Percentiles rank a stretch among this genome's conserved stretches.
phyloP scores from a whole-genome alignment of 2,113 vertebrate species.

The Bos indicus region DNA sequence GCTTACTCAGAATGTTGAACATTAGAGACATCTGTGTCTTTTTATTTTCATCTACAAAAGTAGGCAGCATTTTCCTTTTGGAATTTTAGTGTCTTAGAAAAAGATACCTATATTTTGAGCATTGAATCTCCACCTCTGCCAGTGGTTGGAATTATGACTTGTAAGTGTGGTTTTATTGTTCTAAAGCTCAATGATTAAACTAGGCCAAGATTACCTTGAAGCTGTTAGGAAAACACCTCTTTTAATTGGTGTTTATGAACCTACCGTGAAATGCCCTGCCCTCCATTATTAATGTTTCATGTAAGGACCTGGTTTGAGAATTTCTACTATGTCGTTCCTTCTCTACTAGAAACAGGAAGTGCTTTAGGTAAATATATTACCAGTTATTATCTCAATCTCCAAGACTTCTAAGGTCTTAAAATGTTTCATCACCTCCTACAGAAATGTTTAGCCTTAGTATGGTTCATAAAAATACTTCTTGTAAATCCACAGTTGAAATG shows the following conservation, averaged over 20 bases:
- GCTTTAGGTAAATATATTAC: neutral
- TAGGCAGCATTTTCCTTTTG: neutral
- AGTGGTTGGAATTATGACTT: neutral
- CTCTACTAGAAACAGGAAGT: neutral
- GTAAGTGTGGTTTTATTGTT: neutral
- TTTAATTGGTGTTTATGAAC: constrained; percentile 10
- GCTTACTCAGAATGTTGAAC: neutral
- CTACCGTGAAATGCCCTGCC: neutral
- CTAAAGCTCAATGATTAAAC: neutral
- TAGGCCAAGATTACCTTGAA: neutral
- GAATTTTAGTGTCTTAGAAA: neutral
- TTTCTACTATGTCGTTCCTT: neutral
- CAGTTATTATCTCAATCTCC: neutral
- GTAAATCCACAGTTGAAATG: neutral
- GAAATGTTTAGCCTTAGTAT: neutral
- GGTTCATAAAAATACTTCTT: neutral
- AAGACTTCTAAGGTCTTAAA: neutral
- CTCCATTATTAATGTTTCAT: neutral
- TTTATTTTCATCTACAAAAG: neutral
- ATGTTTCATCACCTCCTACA: neutral
- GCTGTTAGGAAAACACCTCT: neutral
- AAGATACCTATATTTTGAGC: neutral
- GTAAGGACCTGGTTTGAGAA: neutral
- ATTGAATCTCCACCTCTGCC: neutral
- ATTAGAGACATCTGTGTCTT: neutral